Evolutionary conservation across 1,140 invertebrate species (phyloP).

Genomic region (Ooceraea biroi): DNA sequence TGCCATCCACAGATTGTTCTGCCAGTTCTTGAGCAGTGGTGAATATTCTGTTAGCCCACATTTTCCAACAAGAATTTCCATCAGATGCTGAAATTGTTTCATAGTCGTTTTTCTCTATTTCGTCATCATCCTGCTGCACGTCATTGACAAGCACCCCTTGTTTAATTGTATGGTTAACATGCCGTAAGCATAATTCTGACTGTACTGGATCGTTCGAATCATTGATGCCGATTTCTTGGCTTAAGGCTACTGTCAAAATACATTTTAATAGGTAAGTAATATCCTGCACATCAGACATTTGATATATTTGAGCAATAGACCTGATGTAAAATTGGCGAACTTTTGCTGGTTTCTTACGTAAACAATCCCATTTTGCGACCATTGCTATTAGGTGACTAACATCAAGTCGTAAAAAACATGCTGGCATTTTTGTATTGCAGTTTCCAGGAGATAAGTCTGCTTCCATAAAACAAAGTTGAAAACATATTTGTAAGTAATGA

Average conservation of each 20-base stretch:
- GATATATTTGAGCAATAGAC: too few species aligned
- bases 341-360: slow-evolving; percentile 1
- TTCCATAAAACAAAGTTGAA: background rate
- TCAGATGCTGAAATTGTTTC: slow-evolving; percentile 6
- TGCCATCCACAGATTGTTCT: background rate
- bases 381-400: background rate
- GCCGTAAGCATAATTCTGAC: background rate
- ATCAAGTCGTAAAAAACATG: slow-evolving; percentile 1
- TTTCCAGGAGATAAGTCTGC: background rate
- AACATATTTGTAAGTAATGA: background rate
- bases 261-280: too few species aligned
- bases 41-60: background rate
- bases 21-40: background rate
- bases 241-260: too few species aligned
- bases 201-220: background rate
- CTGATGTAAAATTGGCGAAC: too few species aligned
- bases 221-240: slow-evolving; percentile 4
- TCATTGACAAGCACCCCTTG: slow-evolving; percentile 7
- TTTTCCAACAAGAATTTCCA: background rate
- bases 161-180: background rate
- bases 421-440: background rate
- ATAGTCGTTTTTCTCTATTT: background rate
- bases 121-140: background rate
- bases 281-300: too few species aligned
- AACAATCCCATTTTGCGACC: background rate